Percentiles rank a stretch among this genome's conserved stretches.
These are phyloP conservation scores for Nothobranchius kuhntae DNA, from an alignment of 2,113 vertebrate genomes.

Conservation along the genomic window DNA sequence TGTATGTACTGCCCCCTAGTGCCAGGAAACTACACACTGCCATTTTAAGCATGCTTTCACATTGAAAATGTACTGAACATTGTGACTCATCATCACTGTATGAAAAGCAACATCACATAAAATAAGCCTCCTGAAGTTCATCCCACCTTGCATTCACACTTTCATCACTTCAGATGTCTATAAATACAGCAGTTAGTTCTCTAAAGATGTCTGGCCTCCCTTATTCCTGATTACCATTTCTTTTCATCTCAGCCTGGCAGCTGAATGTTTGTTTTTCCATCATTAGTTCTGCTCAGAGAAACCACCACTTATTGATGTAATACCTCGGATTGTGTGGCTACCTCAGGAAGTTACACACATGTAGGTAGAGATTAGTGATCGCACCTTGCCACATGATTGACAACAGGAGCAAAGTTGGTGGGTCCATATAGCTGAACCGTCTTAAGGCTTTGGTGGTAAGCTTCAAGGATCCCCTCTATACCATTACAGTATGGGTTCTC, in stretches of 20 bases:
- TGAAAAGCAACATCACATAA: slow-evolving; percentile 12
- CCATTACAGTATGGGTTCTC: slow-evolving; percentile 92
- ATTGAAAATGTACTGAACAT: slow-evolving; percentile 5
- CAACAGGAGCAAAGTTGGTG: slow-evolving; percentile 93
- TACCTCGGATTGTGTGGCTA: slow-evolving; percentile 6
- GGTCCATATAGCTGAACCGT: slow-evolving; percentile 95
- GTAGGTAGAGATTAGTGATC: slow-evolving; percentile 1
- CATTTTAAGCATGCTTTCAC: not conserved
- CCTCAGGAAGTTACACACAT: slow-evolving; percentile 8
- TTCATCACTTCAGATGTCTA: not conserved
- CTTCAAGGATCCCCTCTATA: slow-evolving; percentile 93
- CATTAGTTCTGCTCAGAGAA: slow-evolving; percentile 45
- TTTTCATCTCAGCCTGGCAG: slow-evolving; percentile 38
- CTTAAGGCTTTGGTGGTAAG: slow-evolving; percentile 94
- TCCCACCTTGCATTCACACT: slow-evolving; percentile 3
- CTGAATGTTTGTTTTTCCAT: slow-evolving; percentile 35
- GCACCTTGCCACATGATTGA: slow-evolving; percentile 93
- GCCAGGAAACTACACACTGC: too few species aligned
- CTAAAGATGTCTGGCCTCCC: not conserved
- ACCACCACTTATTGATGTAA: slow-evolving; percentile 34
- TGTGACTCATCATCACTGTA: slow-evolving; percentile 8
- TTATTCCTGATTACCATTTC: slow-evolving; percentile 35
- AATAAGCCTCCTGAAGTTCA: slow-evolving; percentile 1
- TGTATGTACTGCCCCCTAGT: too few species aligned
- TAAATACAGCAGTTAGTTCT: slow-evolving; percentile 1